Conservation (phyloP, 2,888 invertebrate species). For the Aspidiotus destructor region DNA sequence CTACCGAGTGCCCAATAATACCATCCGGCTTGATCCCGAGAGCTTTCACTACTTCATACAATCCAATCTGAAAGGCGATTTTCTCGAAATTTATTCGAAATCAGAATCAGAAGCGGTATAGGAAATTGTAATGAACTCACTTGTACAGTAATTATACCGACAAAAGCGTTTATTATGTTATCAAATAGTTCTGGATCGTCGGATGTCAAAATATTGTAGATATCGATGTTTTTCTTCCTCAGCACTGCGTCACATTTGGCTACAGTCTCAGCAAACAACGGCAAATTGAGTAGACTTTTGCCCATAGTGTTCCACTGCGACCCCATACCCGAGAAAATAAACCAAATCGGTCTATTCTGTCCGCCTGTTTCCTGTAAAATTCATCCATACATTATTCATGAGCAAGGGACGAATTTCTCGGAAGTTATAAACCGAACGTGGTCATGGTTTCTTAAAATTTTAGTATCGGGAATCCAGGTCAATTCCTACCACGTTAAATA, state of each 20-base stretch:
- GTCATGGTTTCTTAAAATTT: no score
- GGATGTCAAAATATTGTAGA: conserved; percentile 53
- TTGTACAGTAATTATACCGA: conserved; percentile 60
- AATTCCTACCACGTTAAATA: background rate
- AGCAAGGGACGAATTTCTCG: background rate
- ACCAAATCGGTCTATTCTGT: conserved; percentile 50
- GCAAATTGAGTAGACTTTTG: conserved; percentile 59
- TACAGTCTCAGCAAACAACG: conserved; percentile 62
- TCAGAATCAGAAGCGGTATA: background rate
- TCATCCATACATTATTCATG: background rate
- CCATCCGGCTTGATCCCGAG: conserved; percentile 59
- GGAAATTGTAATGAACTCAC: conserved; percentile 39
- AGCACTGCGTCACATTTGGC: conserved; percentile 54
- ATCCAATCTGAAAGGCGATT: conserved; percentile 46
- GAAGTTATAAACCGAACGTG: no score
- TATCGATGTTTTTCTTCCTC: conserved; percentile 53
- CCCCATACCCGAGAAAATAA: conserved; percentile 66
- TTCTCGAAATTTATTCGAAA: background rate
- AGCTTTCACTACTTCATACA: conserved; percentile 53
- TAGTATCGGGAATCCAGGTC: no score
- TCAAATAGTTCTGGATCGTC: conserved; percentile 55
- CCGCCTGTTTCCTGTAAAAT: conserved; percentile 12
- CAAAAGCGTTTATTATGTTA: conserved; percentile 60
- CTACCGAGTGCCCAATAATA: conserved; percentile 60
- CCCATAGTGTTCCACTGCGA: conserved; percentile 79